Conservation (phyloP, 1,140 invertebrate species). For the Orchesella cincta region DNA sequence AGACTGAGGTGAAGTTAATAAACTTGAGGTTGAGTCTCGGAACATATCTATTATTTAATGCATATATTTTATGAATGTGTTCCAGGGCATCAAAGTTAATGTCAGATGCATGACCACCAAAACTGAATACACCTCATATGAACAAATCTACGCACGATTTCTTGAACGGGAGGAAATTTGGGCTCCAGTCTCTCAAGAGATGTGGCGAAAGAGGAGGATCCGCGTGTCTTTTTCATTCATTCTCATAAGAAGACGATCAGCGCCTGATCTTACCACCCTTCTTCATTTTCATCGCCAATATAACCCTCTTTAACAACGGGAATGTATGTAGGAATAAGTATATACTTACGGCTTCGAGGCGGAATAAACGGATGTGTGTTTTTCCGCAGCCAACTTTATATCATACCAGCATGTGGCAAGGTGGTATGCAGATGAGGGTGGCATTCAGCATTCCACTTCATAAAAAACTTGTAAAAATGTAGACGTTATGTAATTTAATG, state of each 20-base stretch:
- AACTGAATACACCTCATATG: slow-evolving; percentile 3
- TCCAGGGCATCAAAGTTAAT: neutral
- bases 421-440: slow-evolving; percentile 29
- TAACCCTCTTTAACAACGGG: neutral
- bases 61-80: neutral
- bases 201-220: slow-evolving; percentile 19
- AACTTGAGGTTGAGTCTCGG: neutral
- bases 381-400: neutral
- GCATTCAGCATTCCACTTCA: slow-evolving; percentile 26
- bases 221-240: slow-evolving; percentile 12
- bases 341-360: neutral
- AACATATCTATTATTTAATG: neutral
- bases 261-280: neutral
- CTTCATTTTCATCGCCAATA: neutral
- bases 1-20: neutral
- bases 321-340: neutral
- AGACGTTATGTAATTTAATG: slow-evolving; percentile 26
- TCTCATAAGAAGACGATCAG: slow-evolving; percentile 15
- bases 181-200: slow-evolving; percentile 7
- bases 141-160: slow-evolving; percentile 14
- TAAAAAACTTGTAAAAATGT: slow-evolving; percentile 29
- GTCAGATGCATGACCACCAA: slow-evolving; percentile 5
- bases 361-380: neutral
- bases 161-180: slow-evolving; percentile 9
- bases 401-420: slow-evolving; percentile 20